Evolutionary conservation across 2,113 vertebrate genomes (phyloP), one percentile per base, ranked within the genome.

Genomic region (Albula glossodonta): DNA sequence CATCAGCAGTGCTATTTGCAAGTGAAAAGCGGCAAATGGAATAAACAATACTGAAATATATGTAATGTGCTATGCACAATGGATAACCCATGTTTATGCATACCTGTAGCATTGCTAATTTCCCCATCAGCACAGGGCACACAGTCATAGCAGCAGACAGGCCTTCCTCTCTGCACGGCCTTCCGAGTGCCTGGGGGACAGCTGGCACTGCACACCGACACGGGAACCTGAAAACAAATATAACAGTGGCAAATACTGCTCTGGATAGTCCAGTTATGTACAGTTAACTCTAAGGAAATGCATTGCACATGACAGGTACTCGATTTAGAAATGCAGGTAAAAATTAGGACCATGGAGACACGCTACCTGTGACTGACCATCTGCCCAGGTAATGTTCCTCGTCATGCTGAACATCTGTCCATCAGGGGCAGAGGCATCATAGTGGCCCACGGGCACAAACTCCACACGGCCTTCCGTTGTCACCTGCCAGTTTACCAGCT

Each of bases 91-190:
- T 51, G 17, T 25, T 60, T 31, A 10, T 52, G 22, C 84, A 4
- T 90, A 94, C 94, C 93, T 93, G 94, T 93, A 0, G 57, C 81
- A 83, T 94, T 95, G 50, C 92, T 95, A 19, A 95, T 94, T 84
- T 95, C 93, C 87, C 94, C 94, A 6, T 96, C 93, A 78, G 93
- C 91, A 89, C 94, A 95, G 7, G 79, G 90, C 56, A 91, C 83
- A 84, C 94, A 95, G 25, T 93, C 92, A 86, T 92, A 93, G 81
- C 94, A 95, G 88, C 94, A 95, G 80, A 91, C 87, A 8, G 93
- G 93, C 83, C 90, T 93, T 85, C 91, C 90, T 88, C 90, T 93
- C 86, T 94, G 91, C 51, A 91, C 70, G 52, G 93, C 89, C 87
- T 93, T 94, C 51, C 91, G 92, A 78, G 92, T 92, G 63, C 93